A percentile compares a stretch with the other conserved stretches of the same genome.
These are phyloP conservation scores for Hemaris fuciformis DNA, from an alignment of 2,888 invertebrate genomes.

Conservation along the genomic window DNA sequence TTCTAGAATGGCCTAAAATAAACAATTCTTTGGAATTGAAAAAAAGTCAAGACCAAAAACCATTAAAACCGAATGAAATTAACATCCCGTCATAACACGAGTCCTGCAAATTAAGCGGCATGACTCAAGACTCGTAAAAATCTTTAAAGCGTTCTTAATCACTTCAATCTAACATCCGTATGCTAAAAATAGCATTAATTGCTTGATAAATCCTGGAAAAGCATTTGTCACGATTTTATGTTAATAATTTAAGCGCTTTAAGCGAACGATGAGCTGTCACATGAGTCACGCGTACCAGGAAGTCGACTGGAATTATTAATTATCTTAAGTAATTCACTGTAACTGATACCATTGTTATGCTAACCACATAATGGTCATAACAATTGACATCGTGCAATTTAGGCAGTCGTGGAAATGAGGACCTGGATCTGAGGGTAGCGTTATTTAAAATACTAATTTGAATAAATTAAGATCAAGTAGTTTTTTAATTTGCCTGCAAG, in stretches of 20 bases:
- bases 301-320: not conserved
- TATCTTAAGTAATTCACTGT: conserved; percentile 4
- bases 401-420: not conserved
- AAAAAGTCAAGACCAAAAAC: too few relatives aligned
- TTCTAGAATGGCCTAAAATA: too few relatives aligned
- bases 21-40: too few relatives aligned
- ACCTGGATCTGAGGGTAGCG: not conserved
- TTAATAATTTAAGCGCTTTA: not conserved
- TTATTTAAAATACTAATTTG: too few relatives aligned
- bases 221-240: not conserved
- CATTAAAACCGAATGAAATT: too few relatives aligned
- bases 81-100: too few relatives aligned
- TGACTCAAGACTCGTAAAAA: not conserved
- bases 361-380: not conserved
- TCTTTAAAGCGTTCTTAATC: not conserved
- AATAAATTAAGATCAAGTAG: too few relatives aligned
- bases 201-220: not conserved
- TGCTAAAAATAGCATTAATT: not conserved
- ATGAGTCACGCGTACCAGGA: not conserved
- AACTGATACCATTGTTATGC: not conserved
- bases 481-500: too few relatives aligned
- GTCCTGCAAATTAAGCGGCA: not conserved
- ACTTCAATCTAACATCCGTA: not conserved
- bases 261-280: not conserved
- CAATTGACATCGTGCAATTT: not conserved